A percentile compares a stretch with the other conserved stretches of the same genome.
Conservation (phyloP, 1,140 invertebrate species). For the Ctenoplectra terminalis region DNA sequence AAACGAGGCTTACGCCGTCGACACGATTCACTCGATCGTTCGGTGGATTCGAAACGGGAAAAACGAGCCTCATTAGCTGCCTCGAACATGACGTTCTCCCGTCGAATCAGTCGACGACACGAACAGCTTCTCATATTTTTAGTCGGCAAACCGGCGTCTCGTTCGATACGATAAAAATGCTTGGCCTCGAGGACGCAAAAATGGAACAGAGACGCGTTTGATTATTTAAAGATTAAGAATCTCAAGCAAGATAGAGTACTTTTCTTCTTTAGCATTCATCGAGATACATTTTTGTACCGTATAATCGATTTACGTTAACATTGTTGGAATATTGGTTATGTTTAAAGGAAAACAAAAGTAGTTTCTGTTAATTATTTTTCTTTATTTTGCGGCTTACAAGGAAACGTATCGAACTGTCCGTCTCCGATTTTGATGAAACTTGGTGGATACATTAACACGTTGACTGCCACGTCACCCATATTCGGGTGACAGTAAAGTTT, state of each 20-base stretch:
- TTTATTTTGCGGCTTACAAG: no score
- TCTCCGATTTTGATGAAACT: no score
- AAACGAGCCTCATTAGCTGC: constrained; percentile 33
- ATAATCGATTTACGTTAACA: neutral
- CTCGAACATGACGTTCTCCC: constrained; percentile 1
- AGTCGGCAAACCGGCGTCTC: neutral
- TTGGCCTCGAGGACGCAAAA: neutral
- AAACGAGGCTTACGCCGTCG: neutral
- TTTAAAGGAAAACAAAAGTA: no score
- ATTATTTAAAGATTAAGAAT: neutral
- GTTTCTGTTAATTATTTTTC: no score
- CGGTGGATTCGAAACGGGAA: neutral
- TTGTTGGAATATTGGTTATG: no score
- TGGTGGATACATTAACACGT: no score
- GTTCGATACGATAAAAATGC: constrained; percentile 3
- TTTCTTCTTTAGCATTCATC: neutral
- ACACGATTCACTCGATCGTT: neutral
- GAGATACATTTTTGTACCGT: neutral
- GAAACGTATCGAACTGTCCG: no score
- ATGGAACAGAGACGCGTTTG: neutral
- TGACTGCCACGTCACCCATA: no score
- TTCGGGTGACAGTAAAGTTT: no score
- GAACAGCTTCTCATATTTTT: neutral
- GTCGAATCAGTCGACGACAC: neutral
- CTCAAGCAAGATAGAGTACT: neutral